phyloP scores from a whole-genome alignment of 2,113 vertebrate genomes.

The Chaetodon auriga region DNA sequence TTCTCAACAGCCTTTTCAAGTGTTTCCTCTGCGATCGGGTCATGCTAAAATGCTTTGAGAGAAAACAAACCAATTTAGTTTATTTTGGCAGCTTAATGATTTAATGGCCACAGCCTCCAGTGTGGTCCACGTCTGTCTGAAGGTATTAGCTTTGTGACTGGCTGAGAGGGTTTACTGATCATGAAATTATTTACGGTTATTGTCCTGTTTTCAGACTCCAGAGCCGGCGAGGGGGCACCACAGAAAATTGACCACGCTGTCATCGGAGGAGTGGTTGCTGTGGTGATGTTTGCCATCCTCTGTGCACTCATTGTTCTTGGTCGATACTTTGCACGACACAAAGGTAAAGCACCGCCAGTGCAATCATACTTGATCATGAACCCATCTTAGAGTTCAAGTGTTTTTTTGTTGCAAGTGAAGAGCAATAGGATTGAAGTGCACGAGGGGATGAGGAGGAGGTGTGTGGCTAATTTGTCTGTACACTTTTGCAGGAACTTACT shows the following conservation, averaged over 20 bases:
- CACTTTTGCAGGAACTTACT: constrained; percentile 93
- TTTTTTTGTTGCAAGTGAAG: constrained; percentile 35
- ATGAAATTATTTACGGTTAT: constrained; percentile 61
- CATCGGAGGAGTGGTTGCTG: constrained; percentile 97
- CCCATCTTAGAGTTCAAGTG: constrained; percentile 62
- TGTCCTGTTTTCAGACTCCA: constrained; percentile 89
- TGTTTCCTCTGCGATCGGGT: constrained; percentile 40
- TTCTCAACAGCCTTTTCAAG: constrained; percentile 25
- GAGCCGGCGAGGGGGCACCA: constrained; percentile 91
- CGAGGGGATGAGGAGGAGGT: constrained; percentile 17
- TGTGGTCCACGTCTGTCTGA: constrained; percentile 15
- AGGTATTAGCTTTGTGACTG: constrained; percentile 41
- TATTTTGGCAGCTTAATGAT: constrained; percentile 46
- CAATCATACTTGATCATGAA: constrained; percentile 71
- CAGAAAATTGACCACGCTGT: constrained; percentile 98
- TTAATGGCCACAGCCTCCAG: constrained; percentile 30
- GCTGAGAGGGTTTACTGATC: constrained; percentile 50
- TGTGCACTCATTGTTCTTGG: constrained; percentile 98
- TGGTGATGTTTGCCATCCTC: constrained; percentile 98
- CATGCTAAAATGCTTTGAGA: constrained; percentile 42
- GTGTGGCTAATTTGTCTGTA: constrained; percentile 37
- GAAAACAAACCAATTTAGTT: constrained; percentile 52
- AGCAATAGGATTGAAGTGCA: constrained; percentile 37
- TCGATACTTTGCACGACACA: constrained; percentile 99
- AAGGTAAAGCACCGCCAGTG: constrained; percentile 88